Evolutionary conservation across 2,888 invertebrate species (phyloP), one percentile per base, ranked within the genome.

Genomic region (Lasioglossum malachurum): DNA sequence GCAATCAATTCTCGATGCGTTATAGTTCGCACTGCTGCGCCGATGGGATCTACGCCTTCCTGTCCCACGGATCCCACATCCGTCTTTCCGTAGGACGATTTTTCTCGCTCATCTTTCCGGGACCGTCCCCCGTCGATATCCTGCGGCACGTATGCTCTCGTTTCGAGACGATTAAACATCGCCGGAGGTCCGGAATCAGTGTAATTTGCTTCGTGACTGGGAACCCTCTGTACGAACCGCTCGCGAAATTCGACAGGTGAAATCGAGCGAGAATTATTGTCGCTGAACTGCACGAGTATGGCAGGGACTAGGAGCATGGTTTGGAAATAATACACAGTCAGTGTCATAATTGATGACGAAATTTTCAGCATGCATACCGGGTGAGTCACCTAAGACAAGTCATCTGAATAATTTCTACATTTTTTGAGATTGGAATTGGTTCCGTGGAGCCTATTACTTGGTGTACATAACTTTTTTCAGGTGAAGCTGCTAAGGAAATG

Each of bases 1-100:
- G 88, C 91, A 92, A 92, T 92, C 91, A 92, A 92, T 92, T 92
- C 88, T 88, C 90, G 90, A 91, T 91, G 88, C 90, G 89, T 87
- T 86, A 86, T 87, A 87, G 85, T 88, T 89, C 75, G 83, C 88
- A 71, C 64, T 73, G 75, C 79, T 73, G 41, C 53, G 38, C 60
- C 84, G 71, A 16, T n/a, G 7, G 35, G 67, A 16, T 35, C 53
- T 27, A 10, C 80, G 35, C 57, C 78, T 76, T 80, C 75, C 82
- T 75, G 76, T 71, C 77, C 71, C 71, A 23, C 69, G 60, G 64
- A 81, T 79, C 78, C 31, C 69, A n/a, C 78, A 78, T 78, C 71
- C 75, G 86, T 80, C 73, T 85, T 84, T 41, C 41, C 57, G 31
- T 23, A 64, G 16, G 64, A 16, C 31, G 53, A 76, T 73, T 83